Percentiles rank a stretch among this genome's conserved stretches.
Evolutionary conservation across 2,888 invertebrate species (phyloP).

Genomic region (Oxystoma pomonae): DNA sequence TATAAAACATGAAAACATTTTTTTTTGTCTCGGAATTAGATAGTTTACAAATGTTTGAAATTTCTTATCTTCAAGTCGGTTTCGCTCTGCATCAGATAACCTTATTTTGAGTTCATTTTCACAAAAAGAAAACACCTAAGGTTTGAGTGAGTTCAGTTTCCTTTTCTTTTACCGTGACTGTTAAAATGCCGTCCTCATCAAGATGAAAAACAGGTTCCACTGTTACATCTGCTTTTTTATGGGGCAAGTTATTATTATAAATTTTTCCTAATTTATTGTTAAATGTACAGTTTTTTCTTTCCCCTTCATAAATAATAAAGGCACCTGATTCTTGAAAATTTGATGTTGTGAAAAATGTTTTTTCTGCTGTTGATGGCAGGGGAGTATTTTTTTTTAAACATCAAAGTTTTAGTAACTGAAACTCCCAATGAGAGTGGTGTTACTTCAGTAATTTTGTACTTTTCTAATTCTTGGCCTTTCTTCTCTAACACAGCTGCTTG

Average conservation of each 20-base stretch:
- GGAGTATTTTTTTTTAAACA: conserved; percentile 25
- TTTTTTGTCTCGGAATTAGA: too few relatives aligned
- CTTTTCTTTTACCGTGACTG: conserved; percentile 21
- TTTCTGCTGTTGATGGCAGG: conserved; percentile 21
- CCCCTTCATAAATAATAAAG: conserved; percentile 25
- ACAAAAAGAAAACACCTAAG: conserved; percentile 20
- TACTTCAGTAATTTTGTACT: conserved; percentile 25
- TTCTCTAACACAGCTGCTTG: conserved; percentile 26
- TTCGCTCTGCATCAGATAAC: conserved; percentile 18
- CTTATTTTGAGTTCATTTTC: conserved; percentile 16
- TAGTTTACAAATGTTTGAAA: conserved; percentile 13
- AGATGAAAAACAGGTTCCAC: conserved; percentile 19
- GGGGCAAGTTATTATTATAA: conserved; percentile 18
- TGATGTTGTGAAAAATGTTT: conserved; percentile 20
- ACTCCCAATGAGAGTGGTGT: conserved; percentile 31
- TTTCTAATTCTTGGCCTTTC: conserved; percentile 14
- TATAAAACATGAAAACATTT: too few relatives aligned
- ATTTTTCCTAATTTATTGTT: conserved; percentile 26
- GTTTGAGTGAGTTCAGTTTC: conserved; percentile 18
- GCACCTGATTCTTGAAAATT: conserved; percentile 13
- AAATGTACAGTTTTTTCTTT: conserved; percentile 22
- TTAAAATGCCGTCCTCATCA: conserved; percentile 27
- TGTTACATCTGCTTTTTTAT: conserved; percentile 21
- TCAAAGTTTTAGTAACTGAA: too few relatives aligned
- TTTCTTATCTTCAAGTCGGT: conserved; percentile 16